Conservation (phyloP, 2,888 invertebrate species). For the Hanleya hanleyi region DNA sequence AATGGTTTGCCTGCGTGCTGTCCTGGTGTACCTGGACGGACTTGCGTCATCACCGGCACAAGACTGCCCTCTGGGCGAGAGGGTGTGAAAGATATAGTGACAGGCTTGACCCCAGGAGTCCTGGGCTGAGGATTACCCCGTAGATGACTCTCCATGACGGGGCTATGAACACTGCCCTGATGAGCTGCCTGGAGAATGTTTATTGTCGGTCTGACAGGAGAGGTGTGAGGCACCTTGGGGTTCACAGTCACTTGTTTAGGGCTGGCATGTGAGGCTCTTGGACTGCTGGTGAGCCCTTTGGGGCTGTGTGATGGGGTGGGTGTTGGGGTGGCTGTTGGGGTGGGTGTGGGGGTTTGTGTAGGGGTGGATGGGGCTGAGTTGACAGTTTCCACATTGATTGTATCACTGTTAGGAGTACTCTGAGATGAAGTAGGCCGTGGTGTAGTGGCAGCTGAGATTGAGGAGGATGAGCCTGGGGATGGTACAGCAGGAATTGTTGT, state of each 20-base stretch:
- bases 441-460: too few species aligned
- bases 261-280: too few species aligned
- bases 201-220: not conserved
- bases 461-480: not conserved
- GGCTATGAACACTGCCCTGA: not conserved
- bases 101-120: not conserved
- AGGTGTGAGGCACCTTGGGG: too few species aligned
- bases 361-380: too few species aligned
- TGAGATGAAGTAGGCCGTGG: too few species aligned
- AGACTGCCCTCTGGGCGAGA: not conserved
- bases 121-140: not conserved
- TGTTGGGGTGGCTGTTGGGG: too few species aligned
- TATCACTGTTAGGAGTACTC: too few species aligned
- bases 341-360: too few species aligned
- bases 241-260: too few species aligned
- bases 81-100: slow-evolving; percentile 7
- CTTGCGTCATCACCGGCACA: not conserved
- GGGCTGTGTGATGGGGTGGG: too few species aligned
- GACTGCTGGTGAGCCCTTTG: too few species aligned
- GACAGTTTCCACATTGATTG: too few species aligned
- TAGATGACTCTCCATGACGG: not conserved
- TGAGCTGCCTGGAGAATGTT: not conserved
- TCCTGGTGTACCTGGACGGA: not conserved
- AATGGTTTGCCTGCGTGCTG: not conserved
- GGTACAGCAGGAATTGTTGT: not conserved